Conservation (phyloP, 2,888 invertebrate genomes). For the Lithophane ornitopus region DNA sequence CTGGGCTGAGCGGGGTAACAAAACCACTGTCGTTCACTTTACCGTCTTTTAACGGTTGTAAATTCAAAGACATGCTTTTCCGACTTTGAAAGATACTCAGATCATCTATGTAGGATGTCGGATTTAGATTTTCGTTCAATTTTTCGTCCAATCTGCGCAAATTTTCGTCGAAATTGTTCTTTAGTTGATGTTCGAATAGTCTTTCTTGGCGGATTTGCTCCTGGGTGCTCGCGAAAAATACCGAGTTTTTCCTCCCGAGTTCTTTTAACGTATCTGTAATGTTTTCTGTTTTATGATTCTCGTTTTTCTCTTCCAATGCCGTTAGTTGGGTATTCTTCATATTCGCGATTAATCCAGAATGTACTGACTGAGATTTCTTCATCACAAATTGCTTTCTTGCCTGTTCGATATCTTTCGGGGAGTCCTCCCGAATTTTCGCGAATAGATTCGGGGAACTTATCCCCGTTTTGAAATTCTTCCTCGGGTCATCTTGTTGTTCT, state of each 20-base stretch:
- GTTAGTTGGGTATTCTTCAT: slow-evolving; percentile 83
- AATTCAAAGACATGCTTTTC: slow-evolving; percentile 83
- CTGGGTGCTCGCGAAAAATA: slow-evolving; percentile 93
- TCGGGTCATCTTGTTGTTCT: slow-evolving; percentile 82
- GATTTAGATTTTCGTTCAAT: slow-evolving; percentile 78
- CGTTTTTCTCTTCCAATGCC: slow-evolving; percentile 86
- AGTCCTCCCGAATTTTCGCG: slow-evolving; percentile 81
- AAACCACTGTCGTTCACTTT: slow-evolving; percentile 91
- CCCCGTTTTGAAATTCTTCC: slow-evolving; percentile 80
- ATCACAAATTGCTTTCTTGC: slow-evolving; percentile 80
- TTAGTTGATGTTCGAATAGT: slow-evolving; percentile 86
- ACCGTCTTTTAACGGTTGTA: slow-evolving; percentile 75
- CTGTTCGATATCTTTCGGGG: slow-evolving; percentile 72
- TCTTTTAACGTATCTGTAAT: slow-evolving; percentile 83
- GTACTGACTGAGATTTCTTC: slow-evolving; percentile 87
- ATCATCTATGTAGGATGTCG: slow-evolving; percentile 80
- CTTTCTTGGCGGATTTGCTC: slow-evolving; percentile 93
- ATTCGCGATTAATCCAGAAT: slow-evolving; percentile 83
- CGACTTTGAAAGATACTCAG: slow-evolving; percentile 80
- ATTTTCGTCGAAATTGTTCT: slow-evolving; percentile 87
- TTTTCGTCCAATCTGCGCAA: slow-evolving; percentile 81
- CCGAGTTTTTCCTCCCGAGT: slow-evolving; percentile 77
- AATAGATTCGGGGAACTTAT: slow-evolving; percentile 86
- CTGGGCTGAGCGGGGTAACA: slow-evolving; percentile 92
- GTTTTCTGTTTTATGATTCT: slow-evolving; percentile 49